These are phyloP conservation scores for Clunio marinus DNA, from an alignment of 2,888 invertebrate genomes.

Conservation along the genomic window DNA sequence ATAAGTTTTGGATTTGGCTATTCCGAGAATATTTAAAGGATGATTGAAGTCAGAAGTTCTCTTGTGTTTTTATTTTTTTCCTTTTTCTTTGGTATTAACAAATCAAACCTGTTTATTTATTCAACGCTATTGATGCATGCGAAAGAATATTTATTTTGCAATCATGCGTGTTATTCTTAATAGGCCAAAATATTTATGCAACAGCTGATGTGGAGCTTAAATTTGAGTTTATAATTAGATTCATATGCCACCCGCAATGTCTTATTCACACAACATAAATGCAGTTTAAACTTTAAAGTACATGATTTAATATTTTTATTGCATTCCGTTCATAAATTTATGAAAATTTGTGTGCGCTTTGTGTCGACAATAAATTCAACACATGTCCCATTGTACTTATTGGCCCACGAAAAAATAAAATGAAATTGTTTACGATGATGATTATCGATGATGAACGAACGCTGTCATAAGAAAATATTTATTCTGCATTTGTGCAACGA, in stretches of 20 bases:
- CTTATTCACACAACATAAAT: not conserved
- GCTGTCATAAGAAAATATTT: not conserved
- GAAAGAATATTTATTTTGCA: not conserved
- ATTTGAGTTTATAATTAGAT: slow-evolving; percentile 14
- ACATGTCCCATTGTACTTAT: not conserved
- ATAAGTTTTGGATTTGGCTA: slow-evolving; percentile 25
- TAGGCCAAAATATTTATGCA: slow-evolving; percentile 5
- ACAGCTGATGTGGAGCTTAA: not conserved
- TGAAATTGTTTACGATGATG: slow-evolving; percentile 9
- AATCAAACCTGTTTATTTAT: not conserved
- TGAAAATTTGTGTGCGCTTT: slow-evolving; percentile 4
- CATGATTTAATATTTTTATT: not conserved
- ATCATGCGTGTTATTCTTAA: not conserved
- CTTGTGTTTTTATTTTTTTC: no score
- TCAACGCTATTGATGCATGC: not conserved
- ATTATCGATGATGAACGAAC: slow-evolving; percentile 28
- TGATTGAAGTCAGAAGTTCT: slow-evolving; percentile 1
- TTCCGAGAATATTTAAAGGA: slow-evolving; percentile 11
- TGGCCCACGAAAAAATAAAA: not conserved
- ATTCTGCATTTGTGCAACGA: not conserved
- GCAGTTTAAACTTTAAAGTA: not conserved
- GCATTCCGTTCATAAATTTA: slow-evolving; percentile 12
- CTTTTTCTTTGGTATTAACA: no score
- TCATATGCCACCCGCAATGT: slow-evolving; percentile 14
- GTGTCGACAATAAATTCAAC: slow-evolving; percentile 24